A percentile compares a stretch with the other conserved stretches of the same genome.
These are phyloP conservation scores for Delichon dasypus DNA, from an alignment of 2,797 vertebrate species.

Conservation along the genomic window DNA sequence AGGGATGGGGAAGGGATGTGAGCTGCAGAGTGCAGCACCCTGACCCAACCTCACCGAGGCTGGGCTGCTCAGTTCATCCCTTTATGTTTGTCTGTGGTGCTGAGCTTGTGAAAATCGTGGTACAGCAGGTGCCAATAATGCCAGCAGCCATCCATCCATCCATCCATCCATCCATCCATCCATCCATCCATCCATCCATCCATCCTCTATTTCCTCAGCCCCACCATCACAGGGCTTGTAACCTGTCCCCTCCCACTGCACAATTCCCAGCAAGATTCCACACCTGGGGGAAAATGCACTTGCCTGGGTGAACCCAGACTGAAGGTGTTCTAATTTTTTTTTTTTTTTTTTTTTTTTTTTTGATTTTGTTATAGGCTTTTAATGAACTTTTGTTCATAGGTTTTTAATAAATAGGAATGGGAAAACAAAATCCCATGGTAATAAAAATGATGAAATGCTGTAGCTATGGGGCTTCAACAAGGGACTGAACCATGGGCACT, in stretches of 20 bases:
- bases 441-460: not conserved
- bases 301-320: not conserved
- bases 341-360: accelerated
- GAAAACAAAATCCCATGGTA: not conserved
- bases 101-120: not conserved
- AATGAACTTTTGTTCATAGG: not conserved
- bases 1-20: not conserved
- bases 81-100: not conserved
- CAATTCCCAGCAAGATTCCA: not conserved
- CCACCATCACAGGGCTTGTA: not conserved
- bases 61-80: not conserved
- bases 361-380: not conserved
- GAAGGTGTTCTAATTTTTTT: not conserved
- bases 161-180: not conserved
- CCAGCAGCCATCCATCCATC: not conserved
- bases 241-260: not conserved
- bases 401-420: not conserved
- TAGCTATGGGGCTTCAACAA: not conserved
- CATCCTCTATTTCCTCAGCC: not conserved
- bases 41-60: not conserved
- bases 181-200: not conserved
- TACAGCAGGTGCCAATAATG: accelerated
- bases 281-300: not conserved
- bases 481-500: not conserved
- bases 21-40: not conserved